phyloP scores from a whole-genome alignment of 2,797 vertebrate genomes.

The Cryptoprocta ferox region DNA sequence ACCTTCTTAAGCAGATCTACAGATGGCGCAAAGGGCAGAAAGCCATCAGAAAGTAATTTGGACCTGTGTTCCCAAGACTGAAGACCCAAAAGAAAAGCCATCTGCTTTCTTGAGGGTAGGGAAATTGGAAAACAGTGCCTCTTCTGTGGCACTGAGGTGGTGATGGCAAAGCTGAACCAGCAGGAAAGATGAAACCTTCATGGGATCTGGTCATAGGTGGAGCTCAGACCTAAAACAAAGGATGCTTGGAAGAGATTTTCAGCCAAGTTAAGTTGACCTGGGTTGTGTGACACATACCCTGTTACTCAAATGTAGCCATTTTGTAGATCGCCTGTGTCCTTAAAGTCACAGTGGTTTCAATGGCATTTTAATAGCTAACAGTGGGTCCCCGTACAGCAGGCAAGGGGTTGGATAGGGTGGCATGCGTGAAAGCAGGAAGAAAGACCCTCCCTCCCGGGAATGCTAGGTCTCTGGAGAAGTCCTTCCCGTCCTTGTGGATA shows the following conservation, averaged over 20 bases:
- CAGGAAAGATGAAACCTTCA: background rate
- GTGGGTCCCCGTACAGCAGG: background rate
- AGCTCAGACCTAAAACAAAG: background rate
- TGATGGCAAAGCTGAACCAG: background rate
- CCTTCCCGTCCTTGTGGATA: no score
- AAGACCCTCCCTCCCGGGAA: background rate
- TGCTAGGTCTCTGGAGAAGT: background rate
- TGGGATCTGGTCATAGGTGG: background rate
- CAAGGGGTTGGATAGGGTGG: background rate
- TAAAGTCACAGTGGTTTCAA: background rate
- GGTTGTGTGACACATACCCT: background rate
- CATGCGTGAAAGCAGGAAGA: background rate
- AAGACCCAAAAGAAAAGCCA: background rate
- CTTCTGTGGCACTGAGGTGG: background rate
- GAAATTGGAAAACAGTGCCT: background rate
- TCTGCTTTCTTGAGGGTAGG: background rate
- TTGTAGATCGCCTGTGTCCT: background rate
- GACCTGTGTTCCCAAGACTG: background rate
- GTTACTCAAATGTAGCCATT: background rate
- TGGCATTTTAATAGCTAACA: background rate
- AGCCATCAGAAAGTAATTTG: background rate
- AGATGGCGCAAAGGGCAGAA: background rate
- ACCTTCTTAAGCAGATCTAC: background rate
- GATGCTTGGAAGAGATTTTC: background rate
- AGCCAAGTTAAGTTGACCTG: background rate